Evolutionary conservation across 2,797 vertebrate species (phyloP), one percentile per base, ranked within the genome.

Genomic region (Nannoperca australis): DNA sequence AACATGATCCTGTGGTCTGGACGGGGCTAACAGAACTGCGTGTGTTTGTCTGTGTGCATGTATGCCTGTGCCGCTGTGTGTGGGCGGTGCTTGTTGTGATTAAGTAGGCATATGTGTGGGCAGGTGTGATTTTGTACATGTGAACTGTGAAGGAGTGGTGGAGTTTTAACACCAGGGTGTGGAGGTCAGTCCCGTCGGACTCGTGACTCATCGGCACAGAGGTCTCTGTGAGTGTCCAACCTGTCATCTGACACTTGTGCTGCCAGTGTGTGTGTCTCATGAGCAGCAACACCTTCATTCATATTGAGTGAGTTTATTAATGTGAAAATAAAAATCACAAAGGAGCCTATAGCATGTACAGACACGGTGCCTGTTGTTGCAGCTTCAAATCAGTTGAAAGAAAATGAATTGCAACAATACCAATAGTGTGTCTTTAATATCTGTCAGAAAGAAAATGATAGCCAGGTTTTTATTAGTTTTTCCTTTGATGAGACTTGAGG

Each of bases 91-190:
- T 81, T 85, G 81, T 81, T 83, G 82, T 72, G 70, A 84, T 91
- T 84, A 81, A 71, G 66, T 79, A 83, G 90, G 87, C 84, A 76
- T 88, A 51, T 63, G 86, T 85, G 87, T 89, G 85, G 88, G 90
- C 79, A 83, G 84, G 85, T 86, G 82, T 73, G 84, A 82, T 82
- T 70, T 40, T 64, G 58, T 79, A 66, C 74, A 61, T 63, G 72
- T 69, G 85, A 79, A 64, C 72, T 34, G 32, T 61, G 56, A 64
- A 79, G 59, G 49, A 27, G 53, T 51, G 71, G 56, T 49, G 44
- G 34, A 27, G 36, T 42, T 73, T 47, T 78, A 59, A 64, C 69
- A 55, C 64, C 51, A 40, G 68, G 71, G 44, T 72, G 74, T 65
- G 56, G 83, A 81, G 88, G 88, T 88, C 84, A 82, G 20, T 78